These are phyloP conservation scores for Aegypius monachus DNA, from an alignment of 2,113 vertebrate species.

Conservation along the genomic window DNA sequence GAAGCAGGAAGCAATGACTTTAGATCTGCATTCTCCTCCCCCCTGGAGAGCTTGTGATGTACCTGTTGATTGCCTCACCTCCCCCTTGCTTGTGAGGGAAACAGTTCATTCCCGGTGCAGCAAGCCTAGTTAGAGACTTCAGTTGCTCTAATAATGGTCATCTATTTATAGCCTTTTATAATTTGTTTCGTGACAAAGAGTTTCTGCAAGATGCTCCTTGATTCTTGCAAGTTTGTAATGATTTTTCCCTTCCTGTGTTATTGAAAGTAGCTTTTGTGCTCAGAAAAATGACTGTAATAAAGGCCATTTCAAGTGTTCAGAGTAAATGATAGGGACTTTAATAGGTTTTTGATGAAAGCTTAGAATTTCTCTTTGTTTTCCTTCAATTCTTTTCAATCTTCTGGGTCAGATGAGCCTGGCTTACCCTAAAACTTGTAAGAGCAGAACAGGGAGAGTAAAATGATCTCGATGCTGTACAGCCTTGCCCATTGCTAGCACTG, in stretches of 20 bases:
- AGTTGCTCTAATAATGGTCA: slow-evolving; percentile 4
- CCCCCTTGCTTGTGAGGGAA: background rate
- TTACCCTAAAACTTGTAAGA: background rate
- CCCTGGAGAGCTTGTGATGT: background rate
- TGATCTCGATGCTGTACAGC: background rate
- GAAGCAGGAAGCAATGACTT: background rate
- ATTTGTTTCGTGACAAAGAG: slow-evolving; percentile 34
- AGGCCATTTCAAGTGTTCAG: background rate
- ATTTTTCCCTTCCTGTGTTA: slow-evolving; percentile 30
- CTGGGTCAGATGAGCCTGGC: background rate
- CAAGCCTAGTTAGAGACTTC: background rate
- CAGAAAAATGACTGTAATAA: background rate
- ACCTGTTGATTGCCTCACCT: background rate
- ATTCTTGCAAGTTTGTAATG: slow-evolving; percentile 22
- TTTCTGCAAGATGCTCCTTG: slow-evolving; percentile 22
- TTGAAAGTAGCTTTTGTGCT: slow-evolving; percentile 30
- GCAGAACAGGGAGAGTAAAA: background rate
- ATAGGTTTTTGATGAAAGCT: background rate
- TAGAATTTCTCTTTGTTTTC: slow-evolving; percentile 9
- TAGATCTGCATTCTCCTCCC: background rate
- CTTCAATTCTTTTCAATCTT: background rate
- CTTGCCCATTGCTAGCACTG: background rate
- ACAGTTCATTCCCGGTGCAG: background rate
- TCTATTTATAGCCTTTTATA: slow-evolving; percentile 46
- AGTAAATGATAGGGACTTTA: slow-evolving; percentile 1